These are phyloP conservation scores for Leucophenga maculata DNA, from an alignment of 2,888 invertebrate genomes.

Conservation along the genomic window DNA sequence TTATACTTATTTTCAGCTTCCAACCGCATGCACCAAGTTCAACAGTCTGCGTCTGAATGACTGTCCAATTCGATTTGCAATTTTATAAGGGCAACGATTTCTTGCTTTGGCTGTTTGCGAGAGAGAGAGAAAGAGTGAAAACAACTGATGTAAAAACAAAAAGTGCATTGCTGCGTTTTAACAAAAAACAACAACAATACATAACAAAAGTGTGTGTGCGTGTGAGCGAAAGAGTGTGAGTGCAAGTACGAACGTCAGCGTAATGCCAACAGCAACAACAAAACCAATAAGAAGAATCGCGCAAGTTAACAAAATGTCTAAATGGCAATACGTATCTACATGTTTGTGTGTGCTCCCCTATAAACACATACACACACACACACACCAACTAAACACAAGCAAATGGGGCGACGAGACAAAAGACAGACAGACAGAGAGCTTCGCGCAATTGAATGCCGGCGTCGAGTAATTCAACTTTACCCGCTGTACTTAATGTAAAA, in stretches of 20 bases:
- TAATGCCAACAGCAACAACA: constrained; percentile 30
- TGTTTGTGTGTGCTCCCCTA: constrained; percentile 12
- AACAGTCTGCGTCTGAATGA: no score
- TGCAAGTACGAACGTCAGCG: background rate
- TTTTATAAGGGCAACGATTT: constrained; percentile 1
- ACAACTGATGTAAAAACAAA: background rate
- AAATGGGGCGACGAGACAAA: constrained; percentile 10
- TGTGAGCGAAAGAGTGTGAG: background rate
- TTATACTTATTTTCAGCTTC: no score
- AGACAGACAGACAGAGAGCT: constrained; percentile 13
- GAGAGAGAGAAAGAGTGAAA: background rate
- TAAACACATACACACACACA: constrained; percentile 24
- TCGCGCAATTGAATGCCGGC: constrained; percentile 30
- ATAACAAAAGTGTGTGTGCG: background rate
- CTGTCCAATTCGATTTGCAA: no score
- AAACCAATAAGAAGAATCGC: constrained; percentile 35
- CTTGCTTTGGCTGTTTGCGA: background rate
- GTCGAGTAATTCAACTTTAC: constrained; percentile 47
- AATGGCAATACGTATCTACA: constrained; percentile 48
- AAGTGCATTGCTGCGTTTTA: constrained; percentile 11
- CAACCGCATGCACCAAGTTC: no score
- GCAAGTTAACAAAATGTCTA: constrained; percentile 34
- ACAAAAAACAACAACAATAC: background rate
- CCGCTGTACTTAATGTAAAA: constrained; percentile 67
- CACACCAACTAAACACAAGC: constrained; percentile 13